phyloP scores from a whole-genome alignment of 1,140 invertebrate species.

The Coenobita brevimanus region DNA sequence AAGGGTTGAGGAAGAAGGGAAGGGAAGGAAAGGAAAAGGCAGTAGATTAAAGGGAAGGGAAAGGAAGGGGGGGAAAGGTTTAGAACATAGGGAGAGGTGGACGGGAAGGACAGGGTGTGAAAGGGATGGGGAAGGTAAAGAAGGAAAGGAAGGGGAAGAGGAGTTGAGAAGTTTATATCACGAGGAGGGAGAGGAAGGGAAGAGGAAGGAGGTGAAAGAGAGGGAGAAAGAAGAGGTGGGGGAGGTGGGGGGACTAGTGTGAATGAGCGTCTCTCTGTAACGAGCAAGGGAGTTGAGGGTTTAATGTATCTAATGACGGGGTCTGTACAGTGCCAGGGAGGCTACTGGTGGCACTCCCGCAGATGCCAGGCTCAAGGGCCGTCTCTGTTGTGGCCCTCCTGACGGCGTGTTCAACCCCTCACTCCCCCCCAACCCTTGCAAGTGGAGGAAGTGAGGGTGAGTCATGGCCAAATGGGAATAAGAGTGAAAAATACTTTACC shows the following conservation, averaged over 20 bases:
- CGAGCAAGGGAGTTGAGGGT: constrained; percentile 36
- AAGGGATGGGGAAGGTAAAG: neutral
- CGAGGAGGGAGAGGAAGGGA: neutral
- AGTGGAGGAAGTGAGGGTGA: too few relatives aligned
- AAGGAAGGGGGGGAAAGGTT: neutral
- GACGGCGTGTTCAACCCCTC: too few relatives aligned
- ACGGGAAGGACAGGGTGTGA: neutral
- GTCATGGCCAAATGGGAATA: too few relatives aligned
- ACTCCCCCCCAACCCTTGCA: too few relatives aligned
- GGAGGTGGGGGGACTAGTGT: too few relatives aligned
- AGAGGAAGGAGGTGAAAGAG: constrained; percentile 8
- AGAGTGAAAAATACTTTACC: too few relatives aligned
- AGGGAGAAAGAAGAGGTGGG: neutral
- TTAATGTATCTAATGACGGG: constrained; percentile 57
- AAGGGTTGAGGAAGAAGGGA: too few relatives aligned
- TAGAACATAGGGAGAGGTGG: neutral
- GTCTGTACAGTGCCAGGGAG: constrained; percentile 48
- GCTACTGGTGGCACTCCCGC: constrained; percentile 36
- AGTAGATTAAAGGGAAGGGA: neutral
- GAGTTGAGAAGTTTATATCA: neutral
- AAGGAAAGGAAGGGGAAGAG: neutral
- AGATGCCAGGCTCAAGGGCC: neutral
- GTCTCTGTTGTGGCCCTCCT: too few relatives aligned
- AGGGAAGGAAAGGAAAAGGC: neutral
- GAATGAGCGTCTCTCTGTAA: constrained; percentile 26